A percentile compares a stretch with the other conserved stretches of the same genome.
phyloP scores from a whole-genome alignment of 2,797 vertebrate genomes.

The Spinibarbus caldwelli region DNA sequence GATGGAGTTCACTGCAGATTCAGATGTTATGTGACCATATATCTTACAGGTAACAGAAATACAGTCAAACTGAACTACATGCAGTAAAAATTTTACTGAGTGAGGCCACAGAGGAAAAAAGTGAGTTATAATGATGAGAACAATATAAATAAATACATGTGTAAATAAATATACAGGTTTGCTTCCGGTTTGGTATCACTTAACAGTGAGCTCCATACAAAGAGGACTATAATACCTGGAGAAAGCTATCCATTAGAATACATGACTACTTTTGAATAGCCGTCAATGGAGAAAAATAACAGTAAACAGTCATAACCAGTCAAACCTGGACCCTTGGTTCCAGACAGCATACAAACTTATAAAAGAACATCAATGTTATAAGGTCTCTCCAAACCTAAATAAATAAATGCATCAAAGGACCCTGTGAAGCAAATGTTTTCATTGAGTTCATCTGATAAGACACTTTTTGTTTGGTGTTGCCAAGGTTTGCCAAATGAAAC shows the following conservation, averaged over 20 bases:
- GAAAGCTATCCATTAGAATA: background rate
- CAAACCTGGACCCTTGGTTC: background rate
- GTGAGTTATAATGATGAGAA: too few species aligned
- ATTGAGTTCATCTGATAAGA: background rate
- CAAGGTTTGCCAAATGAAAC: background rate
- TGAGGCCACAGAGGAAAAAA: background rate
- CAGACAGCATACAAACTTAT: background rate
- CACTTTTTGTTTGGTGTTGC: background rate
- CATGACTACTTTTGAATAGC: background rate
- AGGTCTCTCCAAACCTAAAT: background rate
- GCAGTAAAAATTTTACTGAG: background rate
- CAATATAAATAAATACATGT: background rate
- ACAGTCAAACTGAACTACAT: constrained; percentile 13
- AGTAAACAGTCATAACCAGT: background rate
- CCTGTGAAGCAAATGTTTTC: background rate
- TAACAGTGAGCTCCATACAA: background rate
- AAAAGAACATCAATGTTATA: background rate
- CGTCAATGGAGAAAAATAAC: background rate
- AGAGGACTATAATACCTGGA: background rate
- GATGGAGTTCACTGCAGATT: constrained; percentile 27
- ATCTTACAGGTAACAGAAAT: constrained; percentile 8
- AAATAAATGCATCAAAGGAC: background rate
- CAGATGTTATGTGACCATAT: constrained; percentile 56
- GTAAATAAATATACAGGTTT: background rate
- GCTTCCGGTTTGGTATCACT: background rate